Base-by-base conservation (phyloP, 1,140 invertebrate genomes). In the Neuroterus valhalla region DNA sequence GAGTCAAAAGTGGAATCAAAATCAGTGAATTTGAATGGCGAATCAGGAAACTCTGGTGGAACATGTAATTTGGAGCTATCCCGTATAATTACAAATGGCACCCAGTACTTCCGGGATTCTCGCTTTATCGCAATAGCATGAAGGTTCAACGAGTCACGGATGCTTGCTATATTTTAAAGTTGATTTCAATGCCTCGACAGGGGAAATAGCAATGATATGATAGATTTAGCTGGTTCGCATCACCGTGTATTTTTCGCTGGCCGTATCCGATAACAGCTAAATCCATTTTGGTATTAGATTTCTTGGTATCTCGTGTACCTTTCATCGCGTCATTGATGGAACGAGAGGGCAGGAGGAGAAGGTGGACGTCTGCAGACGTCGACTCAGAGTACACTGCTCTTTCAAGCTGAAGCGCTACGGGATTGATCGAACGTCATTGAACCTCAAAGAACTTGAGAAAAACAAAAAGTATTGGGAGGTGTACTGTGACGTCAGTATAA, bases 241-340 rank as follows among this genome's bases (percentile, higher is more conserved):
- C 68, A 66, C 68, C 71, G 68, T 77, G 52, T 55, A 71, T 43
- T 46, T 80, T 8, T 50, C 67, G 50, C 44, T 72, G 71, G 70
- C 50, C 52, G 74, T 84, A 81, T 83, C 80, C 76, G 77, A 72
- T 82, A 83, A 80, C 80, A 70, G 72, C 80, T 83, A 81, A 83
- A 84, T 82, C 82, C 82, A 84, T 84, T 84, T 83, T 83, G 76
- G 82, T 83, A 84, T 84, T 84, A 84, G 82, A 83, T 84, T 82
- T 84, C 82, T 81, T 82, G 74, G 82, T 75, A 78, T 79, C 78
- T 69, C 70, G 75, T 46, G 75, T 50, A 79, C 75, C 77, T 81
- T 83, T 81, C 82, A 82, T 78, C 77, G 73, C 71, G 72, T 77
- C 79, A 82, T 83, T 83, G 82, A 83, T 82, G 77, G 82, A 83